phyloP scores from a whole-genome alignment of 37 sponge, comb jelly and placozoan genomes.

The Chondrilla cf. caribensis region DNA sequence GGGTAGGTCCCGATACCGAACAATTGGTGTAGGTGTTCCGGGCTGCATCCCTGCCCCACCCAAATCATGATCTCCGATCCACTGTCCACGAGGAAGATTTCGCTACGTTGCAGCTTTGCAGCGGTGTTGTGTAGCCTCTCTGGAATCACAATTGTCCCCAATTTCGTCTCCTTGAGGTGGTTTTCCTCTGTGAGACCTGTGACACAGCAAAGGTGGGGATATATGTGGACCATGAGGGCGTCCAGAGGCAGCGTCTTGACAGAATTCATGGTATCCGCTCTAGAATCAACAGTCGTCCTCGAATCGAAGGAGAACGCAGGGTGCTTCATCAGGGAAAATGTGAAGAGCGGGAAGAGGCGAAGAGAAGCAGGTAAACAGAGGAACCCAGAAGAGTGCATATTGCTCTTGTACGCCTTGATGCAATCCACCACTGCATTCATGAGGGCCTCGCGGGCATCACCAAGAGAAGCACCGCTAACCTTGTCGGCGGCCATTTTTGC shows the following conservation, averaged over 20 bases:
- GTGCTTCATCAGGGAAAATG: slow-evolving; percentile 69
- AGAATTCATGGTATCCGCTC: slow-evolving; percentile 71
- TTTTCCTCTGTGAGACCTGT: slow-evolving; percentile 60
- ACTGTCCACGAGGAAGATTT: slow-evolving; percentile 86
- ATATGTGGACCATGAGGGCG: slow-evolving; percentile 61
- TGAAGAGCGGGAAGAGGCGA: slow-evolving; percentile 70
- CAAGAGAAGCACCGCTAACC: slow-evolving; percentile 61
- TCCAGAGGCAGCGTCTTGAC: slow-evolving; percentile 82
- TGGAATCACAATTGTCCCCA: slow-evolving; percentile 31
- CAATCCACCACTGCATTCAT: slow-evolving; percentile 78
- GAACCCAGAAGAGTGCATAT: slow-evolving; percentile 39
- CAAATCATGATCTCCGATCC: slow-evolving; percentile 72
- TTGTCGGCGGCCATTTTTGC: slow-evolving; percentile 95
- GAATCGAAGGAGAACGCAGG: slow-evolving; percentile 76
- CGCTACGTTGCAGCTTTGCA: slow-evolving; percentile 77
- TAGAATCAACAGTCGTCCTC: slow-evolving; percentile 54
- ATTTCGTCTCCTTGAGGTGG: slow-evolving; percentile 34
- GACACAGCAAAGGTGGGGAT: slow-evolving; percentile 79
- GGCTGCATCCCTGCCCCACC: slow-evolving; percentile 66
- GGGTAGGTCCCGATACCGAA: slow-evolving; percentile 61
- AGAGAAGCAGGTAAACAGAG: slow-evolving; percentile 76
- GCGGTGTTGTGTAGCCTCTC: slow-evolving; percentile 75
- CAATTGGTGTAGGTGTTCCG: slow-evolving; percentile 46
- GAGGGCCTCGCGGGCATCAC: slow-evolving; percentile 94
- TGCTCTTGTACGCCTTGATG: slow-evolving; percentile 68